These are phyloP conservation scores for Hybos culiciformis DNA, from an alignment of 2,888 invertebrate genomes.

Conservation along the genomic window DNA sequence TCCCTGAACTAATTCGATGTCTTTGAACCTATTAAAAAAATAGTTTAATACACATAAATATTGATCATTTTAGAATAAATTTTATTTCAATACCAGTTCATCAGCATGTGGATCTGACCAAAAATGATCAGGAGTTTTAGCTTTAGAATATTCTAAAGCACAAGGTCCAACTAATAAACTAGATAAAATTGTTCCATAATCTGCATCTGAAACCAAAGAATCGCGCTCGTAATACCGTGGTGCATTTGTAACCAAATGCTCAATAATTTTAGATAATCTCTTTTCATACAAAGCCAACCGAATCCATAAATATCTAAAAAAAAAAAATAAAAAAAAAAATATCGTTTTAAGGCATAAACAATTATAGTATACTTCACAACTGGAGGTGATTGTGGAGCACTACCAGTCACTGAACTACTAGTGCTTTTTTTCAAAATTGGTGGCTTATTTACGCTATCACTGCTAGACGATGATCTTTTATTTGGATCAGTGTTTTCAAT, in stretches of 20 bases:
- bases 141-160: constrained; percentile 79
- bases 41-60: background rate
- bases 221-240: constrained; percentile 80
- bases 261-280: constrained; percentile 74
- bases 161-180: constrained; percentile 86
- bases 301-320: constrained; percentile 70
- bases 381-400: constrained; percentile 27
- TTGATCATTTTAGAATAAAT: background rate
- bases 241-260: constrained; percentile 70
- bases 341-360: background rate
- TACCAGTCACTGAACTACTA: constrained; percentile 38
- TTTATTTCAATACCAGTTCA: constrained; percentile 56
- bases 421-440: constrained; percentile 53
- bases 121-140: constrained; percentile 76
- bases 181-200: constrained; percentile 80
- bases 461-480: constrained; percentile 49
- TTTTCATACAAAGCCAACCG: constrained; percentile 81
- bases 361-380: constrained; percentile 35
- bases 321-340: constrained; percentile 19
- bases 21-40: constrained; percentile 35
- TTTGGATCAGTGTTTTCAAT: constrained; percentile 53
- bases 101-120: constrained; percentile 92
- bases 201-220: constrained; percentile 78
- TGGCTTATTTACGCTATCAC: constrained; percentile 49
- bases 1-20: constrained; percentile 63